A percentile compares a stretch with the other conserved stretches of the same genome.
These are phyloP conservation scores for Lasioglossum marginatum DNA, from an alignment of 2,888 invertebrate species.

Conservation along the genomic window DNA sequence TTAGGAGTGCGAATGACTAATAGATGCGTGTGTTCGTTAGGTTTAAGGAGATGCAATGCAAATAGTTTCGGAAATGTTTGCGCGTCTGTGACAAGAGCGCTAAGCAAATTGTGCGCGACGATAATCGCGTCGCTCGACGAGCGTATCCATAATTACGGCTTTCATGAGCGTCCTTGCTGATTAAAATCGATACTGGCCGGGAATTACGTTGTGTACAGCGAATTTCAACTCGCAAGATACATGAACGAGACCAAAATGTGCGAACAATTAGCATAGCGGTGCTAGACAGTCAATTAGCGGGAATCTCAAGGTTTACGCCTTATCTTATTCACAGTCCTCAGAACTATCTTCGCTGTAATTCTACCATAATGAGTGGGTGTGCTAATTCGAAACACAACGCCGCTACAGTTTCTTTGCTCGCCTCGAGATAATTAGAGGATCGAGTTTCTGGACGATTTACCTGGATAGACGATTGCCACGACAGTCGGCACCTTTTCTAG, in stretches of 20 bases:
- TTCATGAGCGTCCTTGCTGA: slow-evolving; percentile 11
- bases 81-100: neutral
- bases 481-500: neutral
- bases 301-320: slow-evolving; percentile 53
- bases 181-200: slow-evolving; percentile 40
- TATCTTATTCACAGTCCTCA: slow-evolving; percentile 36
- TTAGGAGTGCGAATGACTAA: neutral
- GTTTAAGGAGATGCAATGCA: neutral
- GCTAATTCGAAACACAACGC: neutral
- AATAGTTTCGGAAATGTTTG: neutral
- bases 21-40: neutral
- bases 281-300: slow-evolving; percentile 71
- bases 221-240: slow-evolving; percentile 42
- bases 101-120: neutral
- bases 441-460: neutral
- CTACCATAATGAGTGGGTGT: neutral
- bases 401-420: neutral
- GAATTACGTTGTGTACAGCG: slow-evolving; percentile 20
- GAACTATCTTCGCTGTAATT: slow-evolving; percentile 11
- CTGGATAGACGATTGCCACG: neutral
- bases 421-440: neutral
- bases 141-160: slow-evolving; percentile 21
- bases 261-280: slow-evolving; percentile 68
- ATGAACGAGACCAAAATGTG: slow-evolving; percentile 52
- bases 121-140: slow-evolving; percentile 22